Conservation (phyloP, 1,140 invertebrate genomes). For the Choristoneura fumiferana region DNA sequence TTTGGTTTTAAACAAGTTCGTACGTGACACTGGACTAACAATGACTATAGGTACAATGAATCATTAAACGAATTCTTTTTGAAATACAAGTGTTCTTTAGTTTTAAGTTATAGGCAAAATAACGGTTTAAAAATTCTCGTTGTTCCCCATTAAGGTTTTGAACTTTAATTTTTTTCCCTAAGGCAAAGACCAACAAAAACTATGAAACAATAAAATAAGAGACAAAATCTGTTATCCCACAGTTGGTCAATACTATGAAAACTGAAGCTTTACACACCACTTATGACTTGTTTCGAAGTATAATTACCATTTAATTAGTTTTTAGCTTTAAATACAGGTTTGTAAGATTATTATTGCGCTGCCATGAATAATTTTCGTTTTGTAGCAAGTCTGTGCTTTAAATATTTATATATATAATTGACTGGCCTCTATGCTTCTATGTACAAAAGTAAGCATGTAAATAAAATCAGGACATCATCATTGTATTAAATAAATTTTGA, state of each 20-base stretch:
- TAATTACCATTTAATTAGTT: conserved; percentile 44
- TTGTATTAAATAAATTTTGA: conserved; percentile 33
- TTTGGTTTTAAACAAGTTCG: too few relatives aligned
- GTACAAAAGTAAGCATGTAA: conserved; percentile 5
- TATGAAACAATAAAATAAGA: too few relatives aligned
- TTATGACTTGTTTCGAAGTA: not conserved
- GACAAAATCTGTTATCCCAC: too few relatives aligned
- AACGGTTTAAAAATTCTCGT: not conserved
- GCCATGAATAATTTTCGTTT: conserved; percentile 35
- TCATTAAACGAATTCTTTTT: conserved; percentile 57
- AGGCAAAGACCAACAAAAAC: too few relatives aligned
- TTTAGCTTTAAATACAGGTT: conserved; percentile 30
- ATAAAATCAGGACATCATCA: conserved; percentile 13
- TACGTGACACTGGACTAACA: not conserved
- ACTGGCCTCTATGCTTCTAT: conserved; percentile 14
- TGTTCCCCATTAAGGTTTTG: too few relatives aligned
- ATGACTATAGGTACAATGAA: conserved; percentile 48
- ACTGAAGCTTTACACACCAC: not conserved
- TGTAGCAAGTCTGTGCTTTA: not conserved
- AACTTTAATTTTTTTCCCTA: too few relatives aligned
- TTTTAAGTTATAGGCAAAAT: conserved; percentile 2
- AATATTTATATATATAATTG: not conserved
- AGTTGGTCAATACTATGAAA: not conserved
- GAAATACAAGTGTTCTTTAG: conserved; percentile 1
- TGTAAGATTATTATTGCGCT: conserved; percentile 31